Conservation (phyloP, 2,113 vertebrate genomes). For the Neolamprologus ventralis region DNA sequence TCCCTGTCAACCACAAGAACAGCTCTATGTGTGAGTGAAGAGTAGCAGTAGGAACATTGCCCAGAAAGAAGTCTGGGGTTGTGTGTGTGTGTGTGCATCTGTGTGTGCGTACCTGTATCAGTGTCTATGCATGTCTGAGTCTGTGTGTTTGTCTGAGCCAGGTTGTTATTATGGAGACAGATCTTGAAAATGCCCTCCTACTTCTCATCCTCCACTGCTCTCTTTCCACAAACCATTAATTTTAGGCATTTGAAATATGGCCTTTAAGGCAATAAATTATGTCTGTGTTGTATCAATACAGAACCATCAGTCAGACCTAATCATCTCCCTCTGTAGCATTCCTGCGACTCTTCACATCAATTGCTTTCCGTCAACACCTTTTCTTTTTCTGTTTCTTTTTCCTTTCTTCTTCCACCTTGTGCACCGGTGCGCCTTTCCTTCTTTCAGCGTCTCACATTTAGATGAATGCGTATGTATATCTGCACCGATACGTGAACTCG, state of each 20-base stretch:
- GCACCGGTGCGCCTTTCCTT: neutral
- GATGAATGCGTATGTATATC: neutral
- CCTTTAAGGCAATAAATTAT: constrained; percentile 17
- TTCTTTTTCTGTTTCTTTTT: neutral
- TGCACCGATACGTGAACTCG: constrained; percentile 5
- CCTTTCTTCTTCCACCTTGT: neutral
- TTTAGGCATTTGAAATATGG: constrained; percentile 5
- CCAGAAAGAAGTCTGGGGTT: constrained; percentile 6
- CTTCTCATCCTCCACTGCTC: neutral
- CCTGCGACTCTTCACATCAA: constrained; percentile 17
- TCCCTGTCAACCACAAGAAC: constrained; percentile 56
- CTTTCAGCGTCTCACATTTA: neutral
- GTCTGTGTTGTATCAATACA: constrained; percentile 6
- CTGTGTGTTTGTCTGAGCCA: constrained; percentile 15
- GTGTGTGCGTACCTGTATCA: neutral
- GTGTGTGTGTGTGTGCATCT: neutral
- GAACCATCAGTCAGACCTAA: constrained; percentile 30
- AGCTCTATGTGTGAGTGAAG: constrained; percentile 57
- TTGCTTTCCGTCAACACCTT: constrained; percentile 13
- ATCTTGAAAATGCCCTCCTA: neutral
- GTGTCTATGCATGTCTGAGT: neutral
- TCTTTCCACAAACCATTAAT: constrained; percentile 23
- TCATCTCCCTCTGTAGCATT: neutral
- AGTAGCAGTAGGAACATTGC: constrained; percentile 44
- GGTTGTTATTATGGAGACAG: constrained; percentile 9